Conservation (phyloP, 1,140 invertebrate species). For the Odontomachus brunneus region DNA sequence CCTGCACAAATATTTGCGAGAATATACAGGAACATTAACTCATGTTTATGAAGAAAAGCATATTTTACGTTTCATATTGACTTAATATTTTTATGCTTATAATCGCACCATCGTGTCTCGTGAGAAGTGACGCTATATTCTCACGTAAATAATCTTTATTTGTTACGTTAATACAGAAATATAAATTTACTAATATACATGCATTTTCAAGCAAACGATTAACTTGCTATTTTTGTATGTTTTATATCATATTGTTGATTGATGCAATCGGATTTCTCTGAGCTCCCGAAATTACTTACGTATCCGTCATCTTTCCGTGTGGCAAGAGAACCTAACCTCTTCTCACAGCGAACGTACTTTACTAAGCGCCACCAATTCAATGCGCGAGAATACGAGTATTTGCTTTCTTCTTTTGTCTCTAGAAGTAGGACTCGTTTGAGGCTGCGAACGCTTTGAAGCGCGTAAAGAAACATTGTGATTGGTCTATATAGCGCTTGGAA, state of each 20-base stretch:
- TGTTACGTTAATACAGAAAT: neutral
- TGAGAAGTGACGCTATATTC: neutral
- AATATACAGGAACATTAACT: neutral
- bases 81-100: too few species aligned
- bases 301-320: constrained; percentile 74
- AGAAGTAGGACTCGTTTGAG: too few species aligned
- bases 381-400: too few species aligned
- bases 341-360: too few species aligned
- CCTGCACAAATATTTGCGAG: neutral
- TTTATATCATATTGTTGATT: neutral
- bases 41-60: neutral
- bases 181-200: constrained; percentile 32
- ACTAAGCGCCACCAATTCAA: too few species aligned
- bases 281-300: constrained; percentile 73
- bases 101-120: neutral
- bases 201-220: neutral
- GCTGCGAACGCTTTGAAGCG: too few species aligned
- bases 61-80: neutral
- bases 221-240: neutral
- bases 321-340: constrained; percentile 67
- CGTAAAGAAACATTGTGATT: too few species aligned
- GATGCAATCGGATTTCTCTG: constrained; percentile 76
- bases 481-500: too few species aligned
- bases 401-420: too few species aligned
- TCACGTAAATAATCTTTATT: neutral